Base-by-base conservation (phyloP, 2,113 vertebrate genomes). In the Zapornia atra region DNA sequence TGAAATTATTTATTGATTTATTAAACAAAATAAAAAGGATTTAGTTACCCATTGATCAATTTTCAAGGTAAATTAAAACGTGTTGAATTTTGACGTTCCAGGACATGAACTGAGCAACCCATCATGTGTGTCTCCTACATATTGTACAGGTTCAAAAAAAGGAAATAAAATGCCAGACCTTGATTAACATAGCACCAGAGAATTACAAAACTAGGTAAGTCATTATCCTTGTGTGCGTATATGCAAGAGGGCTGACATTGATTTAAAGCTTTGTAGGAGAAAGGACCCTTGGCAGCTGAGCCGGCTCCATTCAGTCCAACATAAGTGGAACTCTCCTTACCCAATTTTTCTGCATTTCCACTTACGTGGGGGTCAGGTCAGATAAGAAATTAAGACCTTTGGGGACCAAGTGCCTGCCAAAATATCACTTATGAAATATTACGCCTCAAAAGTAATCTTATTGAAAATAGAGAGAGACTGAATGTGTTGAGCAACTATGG, bases 41-140 rank as follows among this genome's bases (percentile, higher is more conserved):
- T 84, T 81, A 28, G 33, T 40, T 21, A 70, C 28, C 5, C n/a
- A n/a, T 31, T 44, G 34, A 56, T 64, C 53, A 84, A 46, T 7
- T n/a, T 72, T 40, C 11, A 61, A 46, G 17, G 12, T 31, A 59
- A 15, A 70, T 72, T 31, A 59, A 42, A 93, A 50, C 29, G 2
- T n/a, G 31, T 46, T 29, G 20, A 79, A 61, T 75, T 56, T 53
- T 51, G 14, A 36, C 1, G 1, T 34, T 36, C 26, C 33, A 36
- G 26, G 42, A 38, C 22, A 33, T 7, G 21, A 56, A 73, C 24
- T 24, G 29, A 88, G 46, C 19, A 53, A 29, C 8, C 19, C 12
- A 15, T 12, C 21, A 48, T 4, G 5, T 1, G 2, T 2, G 11
- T 10, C 51, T n/a, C 25, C 8, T 46, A 33, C 5, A 2, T 40